Conservation (phyloP, 2,888 invertebrate species). For the Strigamia maritima region DNA sequence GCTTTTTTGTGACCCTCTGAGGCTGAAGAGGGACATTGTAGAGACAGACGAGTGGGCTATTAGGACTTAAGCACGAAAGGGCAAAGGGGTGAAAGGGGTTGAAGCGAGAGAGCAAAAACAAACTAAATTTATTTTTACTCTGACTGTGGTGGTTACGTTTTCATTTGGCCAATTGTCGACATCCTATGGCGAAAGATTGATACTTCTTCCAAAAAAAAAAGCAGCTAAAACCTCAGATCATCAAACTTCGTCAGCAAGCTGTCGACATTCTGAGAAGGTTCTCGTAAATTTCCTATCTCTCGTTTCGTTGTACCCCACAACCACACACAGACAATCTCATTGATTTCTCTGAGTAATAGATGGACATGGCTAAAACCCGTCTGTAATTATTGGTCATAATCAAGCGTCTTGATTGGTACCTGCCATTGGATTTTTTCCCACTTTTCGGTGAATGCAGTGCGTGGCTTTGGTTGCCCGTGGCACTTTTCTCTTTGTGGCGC, state of each 20-base stretch:
- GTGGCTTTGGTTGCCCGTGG: not conserved
- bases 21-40: not conserved
- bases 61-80: not conserved
- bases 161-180: too few species aligned
- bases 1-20: not conserved
- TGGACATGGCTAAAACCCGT: not conserved
- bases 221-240: too few species aligned
- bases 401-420: slow-evolving; percentile 25
- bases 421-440: not conserved
- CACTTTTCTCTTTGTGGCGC: slow-evolving; percentile 4
- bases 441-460: not conserved
- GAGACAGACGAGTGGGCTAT: not conserved
- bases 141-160: too few species aligned
- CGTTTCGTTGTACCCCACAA: not conserved
- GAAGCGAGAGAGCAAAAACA: not conserved
- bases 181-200: too few species aligned
- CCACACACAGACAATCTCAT: slow-evolving; percentile 25
- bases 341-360: slow-evolving; percentile 18
- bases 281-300: slow-evolving; percentile 6
- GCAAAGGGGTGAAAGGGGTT: not conserved
- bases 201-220: too few species aligned
- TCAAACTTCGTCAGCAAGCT: too few species aligned
- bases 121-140: too few species aligned
- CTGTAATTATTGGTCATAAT: slow-evolving; percentile 30
- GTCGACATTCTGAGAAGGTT: too few species aligned